These are phyloP conservation scores for Labia minor DNA, from an alignment of 2,888 invertebrate species.

Conservation along the genomic window DNA sequence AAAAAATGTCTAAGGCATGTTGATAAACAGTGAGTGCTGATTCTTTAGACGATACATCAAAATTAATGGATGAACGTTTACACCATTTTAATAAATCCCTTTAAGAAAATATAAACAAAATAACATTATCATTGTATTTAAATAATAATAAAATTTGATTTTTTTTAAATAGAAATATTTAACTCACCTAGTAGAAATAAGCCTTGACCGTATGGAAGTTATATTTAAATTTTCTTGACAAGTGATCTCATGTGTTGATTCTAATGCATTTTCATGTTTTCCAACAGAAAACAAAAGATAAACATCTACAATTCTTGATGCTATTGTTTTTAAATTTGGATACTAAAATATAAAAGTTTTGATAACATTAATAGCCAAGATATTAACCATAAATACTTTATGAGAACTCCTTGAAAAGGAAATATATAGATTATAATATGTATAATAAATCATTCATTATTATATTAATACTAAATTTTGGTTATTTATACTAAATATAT, in stretches of 20 bases:
- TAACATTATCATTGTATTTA: background rate
- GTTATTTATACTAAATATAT: too few relatives aligned
- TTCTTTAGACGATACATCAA: conserved; percentile 58
- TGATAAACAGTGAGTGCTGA: conserved; percentile 64
- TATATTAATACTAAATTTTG: too few relatives aligned
- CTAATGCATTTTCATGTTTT: conserved; percentile 42
- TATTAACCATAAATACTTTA: too few relatives aligned
- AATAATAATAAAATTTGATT: background rate
- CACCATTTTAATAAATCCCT: conserved; percentile 92
- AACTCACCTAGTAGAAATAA: conserved; percentile 34
- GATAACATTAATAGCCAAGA: too few relatives aligned
- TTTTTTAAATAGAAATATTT: conserved; percentile 9
- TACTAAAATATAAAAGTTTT: conserved; percentile 39
- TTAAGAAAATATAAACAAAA: conserved; percentile 18
- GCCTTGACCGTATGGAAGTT: conserved; percentile 27
- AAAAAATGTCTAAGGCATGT: conserved; percentile 86
- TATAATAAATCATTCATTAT: too few relatives aligned
- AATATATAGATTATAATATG: too few relatives aligned
- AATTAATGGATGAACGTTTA: conserved; percentile 59
- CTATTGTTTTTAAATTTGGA: conserved; percentile 59
- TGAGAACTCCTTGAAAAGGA: too few relatives aligned
- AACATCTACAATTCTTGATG: conserved; percentile 67
- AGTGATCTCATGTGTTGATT: conserved; percentile 30
- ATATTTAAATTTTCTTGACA: background rate
- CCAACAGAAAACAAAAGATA: conserved; percentile 70